A percentile compares a stretch with the other conserved stretches of the same genome.
Conservation (phyloP, 1,140 invertebrate genomes). For the Macrocentrus cingulum region DNA sequence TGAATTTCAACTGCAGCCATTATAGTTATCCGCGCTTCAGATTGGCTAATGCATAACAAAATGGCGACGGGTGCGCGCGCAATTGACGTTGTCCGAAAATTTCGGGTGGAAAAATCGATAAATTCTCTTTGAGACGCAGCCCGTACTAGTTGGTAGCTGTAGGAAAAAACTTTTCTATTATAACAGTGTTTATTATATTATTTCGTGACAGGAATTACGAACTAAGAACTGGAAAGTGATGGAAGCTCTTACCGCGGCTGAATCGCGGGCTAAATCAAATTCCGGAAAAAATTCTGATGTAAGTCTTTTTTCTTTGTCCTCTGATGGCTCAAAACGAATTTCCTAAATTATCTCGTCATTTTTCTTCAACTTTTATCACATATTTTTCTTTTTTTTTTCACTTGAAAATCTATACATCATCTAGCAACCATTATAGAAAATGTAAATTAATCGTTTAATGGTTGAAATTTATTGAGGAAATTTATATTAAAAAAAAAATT, state of each 20-base stretch:
- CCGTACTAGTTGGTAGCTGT: too few species aligned
- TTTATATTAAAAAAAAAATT: too few species aligned
- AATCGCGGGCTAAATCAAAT: slow-evolving; percentile 52
- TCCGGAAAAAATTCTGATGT: slow-evolving; percentile 56
- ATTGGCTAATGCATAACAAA: too few species aligned
- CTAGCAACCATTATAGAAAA: not conserved
- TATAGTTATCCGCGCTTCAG: too few species aligned
- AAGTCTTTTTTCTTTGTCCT: slow-evolving; percentile 55
- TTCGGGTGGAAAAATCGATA: too few species aligned
- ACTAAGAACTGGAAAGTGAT: slow-evolving; percentile 86
- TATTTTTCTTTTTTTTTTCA: slow-evolving; percentile 1
- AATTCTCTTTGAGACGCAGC: too few species aligned
- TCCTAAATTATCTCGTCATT: not conserved
- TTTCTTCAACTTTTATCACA: not conserved
- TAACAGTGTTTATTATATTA: slow-evolving; percentile 19
- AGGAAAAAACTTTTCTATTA: too few species aligned
- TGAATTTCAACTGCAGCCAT: too few species aligned
- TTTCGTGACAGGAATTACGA: slow-evolving; percentile 69
- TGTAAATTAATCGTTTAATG: not conserved
- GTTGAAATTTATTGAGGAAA: not conserved
- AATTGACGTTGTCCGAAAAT: too few species aligned
- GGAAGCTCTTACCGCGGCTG: slow-evolving; percentile 78
- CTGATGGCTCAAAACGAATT: slow-evolving; percentile 2
- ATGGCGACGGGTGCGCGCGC: too few species aligned
- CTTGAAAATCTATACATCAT: not conserved